Evolutionary conservation across 1,140 invertebrate genomes (phyloP).

Genomic region (Drosophila athabasca): DNA sequence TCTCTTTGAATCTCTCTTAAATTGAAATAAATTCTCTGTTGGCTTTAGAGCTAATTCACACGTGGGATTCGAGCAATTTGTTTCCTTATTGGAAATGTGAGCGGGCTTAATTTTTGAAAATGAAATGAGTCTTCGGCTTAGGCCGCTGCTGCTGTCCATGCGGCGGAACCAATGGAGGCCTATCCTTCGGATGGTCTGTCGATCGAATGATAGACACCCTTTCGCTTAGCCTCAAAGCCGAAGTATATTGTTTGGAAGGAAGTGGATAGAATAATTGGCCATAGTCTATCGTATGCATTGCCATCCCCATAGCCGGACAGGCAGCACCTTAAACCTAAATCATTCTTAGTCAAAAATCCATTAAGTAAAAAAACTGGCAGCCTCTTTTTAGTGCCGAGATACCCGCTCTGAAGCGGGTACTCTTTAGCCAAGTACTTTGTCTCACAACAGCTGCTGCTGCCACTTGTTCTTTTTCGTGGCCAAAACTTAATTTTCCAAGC

Average conservation of each 20-base stretch:
- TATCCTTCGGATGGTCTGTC: too few species aligned
- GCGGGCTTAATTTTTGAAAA: background rate
- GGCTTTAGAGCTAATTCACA: constrained; percentile 42
- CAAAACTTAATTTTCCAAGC: constrained; percentile 71
- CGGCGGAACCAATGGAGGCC: too few species aligned
- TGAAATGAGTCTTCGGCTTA: background rate
- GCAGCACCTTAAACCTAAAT: too few species aligned
- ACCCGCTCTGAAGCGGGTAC: background rate
- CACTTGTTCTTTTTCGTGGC: constrained; percentile 38
- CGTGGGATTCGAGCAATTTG: constrained; percentile 35
- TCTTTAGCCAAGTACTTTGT: constrained; percentile 30
- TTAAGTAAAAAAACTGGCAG: background rate
- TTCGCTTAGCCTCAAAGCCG: too few species aligned
- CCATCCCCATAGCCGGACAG: too few species aligned
- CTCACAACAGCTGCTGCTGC: constrained; percentile 53
- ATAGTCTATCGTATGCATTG: too few species aligned
- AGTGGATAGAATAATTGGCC: too few species aligned
- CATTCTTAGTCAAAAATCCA: too few species aligned
- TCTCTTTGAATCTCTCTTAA: constrained; percentile 8
- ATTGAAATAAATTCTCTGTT: constrained; percentile 42
- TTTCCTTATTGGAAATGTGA: constrained; percentile 24
- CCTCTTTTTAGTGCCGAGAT: background rate
- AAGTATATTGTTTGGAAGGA: too few species aligned
- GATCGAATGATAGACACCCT: too few species aligned
- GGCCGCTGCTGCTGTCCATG: too few species aligned